Evolutionary conservation across 2,888 invertebrate species (phyloP), one percentile per base, ranked within the genome.

Genomic region (Phorcus lineatus): DNA sequence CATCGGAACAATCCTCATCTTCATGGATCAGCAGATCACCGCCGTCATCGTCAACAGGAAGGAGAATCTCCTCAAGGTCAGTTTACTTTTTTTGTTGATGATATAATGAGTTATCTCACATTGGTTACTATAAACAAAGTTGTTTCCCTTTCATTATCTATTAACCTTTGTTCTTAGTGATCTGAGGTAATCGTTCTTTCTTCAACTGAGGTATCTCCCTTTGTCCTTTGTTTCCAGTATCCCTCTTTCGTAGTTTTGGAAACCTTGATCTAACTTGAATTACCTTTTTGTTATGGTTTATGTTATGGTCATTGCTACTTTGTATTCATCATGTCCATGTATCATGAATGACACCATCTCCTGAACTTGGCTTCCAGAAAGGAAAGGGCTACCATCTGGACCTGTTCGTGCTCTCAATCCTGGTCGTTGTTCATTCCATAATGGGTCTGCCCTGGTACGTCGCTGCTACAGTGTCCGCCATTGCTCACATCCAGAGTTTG

Each of bases 21-120:
- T 99, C 93, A 99, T 99, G 98, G 99, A 99, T 94, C 99, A 99
- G 92, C 99, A 99, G 94, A 99, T 99, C 86, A 99, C 99, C 3
- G 97, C 98, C 74, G 99, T 99, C 62, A 99, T 99, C 91, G 96
- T 99, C 52, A 99, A 99, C 93, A 95, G 99, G 47, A 98, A 98
- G 93, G 99, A 99, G 93, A 98, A 99, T 92, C 99, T 99, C 93
- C 94, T 92, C 4, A 79, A 82, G 88, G 92, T 91, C 79, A 80
- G 85, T 77, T 2, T 7, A 6, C 4, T 36, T 7, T 7, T 7
- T 36, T 36, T 36, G 36, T 36, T 36, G 36, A 36, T 36, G 4
- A 36, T 36, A 36, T 36, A 36, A 3, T 36, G 36, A 36, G 36
- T 47, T 47, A 6, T 47, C 47, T 13, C 11, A 4, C 47, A 11